phyloP scores from a whole-genome alignment of 2,113 vertebrate species.

The Cardinalis cardinalis region DNA sequence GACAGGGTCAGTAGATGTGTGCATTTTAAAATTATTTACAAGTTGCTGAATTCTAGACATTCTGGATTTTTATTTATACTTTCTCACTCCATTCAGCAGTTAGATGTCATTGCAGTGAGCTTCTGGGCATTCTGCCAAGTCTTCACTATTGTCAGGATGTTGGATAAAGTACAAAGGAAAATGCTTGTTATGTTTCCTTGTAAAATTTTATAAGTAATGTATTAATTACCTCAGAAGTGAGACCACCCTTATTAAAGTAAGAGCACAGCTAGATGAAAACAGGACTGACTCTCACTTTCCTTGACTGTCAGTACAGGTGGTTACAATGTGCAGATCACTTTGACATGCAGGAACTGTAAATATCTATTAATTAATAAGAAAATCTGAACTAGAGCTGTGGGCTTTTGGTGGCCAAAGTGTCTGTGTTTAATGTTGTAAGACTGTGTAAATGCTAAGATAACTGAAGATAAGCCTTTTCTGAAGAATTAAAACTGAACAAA shows the following conservation, averaged over 20 bases:
- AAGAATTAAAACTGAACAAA: neutral
- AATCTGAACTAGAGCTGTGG: neutral
- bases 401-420: neutral
- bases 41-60: neutral
- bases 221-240: neutral
- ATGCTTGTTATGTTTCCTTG: neutral
- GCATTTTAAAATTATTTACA: neutral
- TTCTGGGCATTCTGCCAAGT: slow-evolving; percentile 39
- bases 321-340: neutral
- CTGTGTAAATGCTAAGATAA: neutral
- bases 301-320: neutral
- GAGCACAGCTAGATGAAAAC: neutral
- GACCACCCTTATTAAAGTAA: neutral
- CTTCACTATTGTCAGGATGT: slow-evolving; percentile 23
- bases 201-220: neutral
- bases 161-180: slow-evolving; percentile 29
- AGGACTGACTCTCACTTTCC: neutral
- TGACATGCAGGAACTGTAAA: neutral
- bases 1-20: neutral
- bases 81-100: neutral
- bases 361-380: neutral
- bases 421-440: neutral
- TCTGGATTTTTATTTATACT: neutral
- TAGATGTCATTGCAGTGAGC: slow-evolving; percentile 18
- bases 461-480: neutral